A percentile compares a stretch with the other conserved stretches of the same genome.
These are phyloP conservation scores for Meandrusa payeni DNA, from an alignment of 2,888 invertebrate genomes.

Conservation along the genomic window DNA sequence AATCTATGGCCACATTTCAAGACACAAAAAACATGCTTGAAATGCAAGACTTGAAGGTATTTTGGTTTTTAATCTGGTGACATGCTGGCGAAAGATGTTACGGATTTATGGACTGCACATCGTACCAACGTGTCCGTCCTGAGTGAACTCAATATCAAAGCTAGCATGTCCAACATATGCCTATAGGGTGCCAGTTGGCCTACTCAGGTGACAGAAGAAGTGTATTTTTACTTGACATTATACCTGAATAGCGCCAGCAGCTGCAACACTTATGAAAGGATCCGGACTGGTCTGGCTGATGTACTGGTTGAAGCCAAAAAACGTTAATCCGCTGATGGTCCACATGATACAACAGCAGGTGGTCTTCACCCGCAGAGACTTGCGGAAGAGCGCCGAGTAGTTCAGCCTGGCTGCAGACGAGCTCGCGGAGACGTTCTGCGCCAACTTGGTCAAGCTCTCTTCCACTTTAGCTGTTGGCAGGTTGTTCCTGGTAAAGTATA, in stretches of 20 bases:
- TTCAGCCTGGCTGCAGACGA: constrained; percentile 61
- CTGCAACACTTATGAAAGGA: constrained; percentile 89
- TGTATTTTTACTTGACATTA: too few species aligned
- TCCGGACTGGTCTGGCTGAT: constrained; percentile 89
- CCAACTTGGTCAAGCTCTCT: constrained; percentile 57
- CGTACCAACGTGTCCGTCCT: too few species aligned
- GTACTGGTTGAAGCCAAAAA: constrained; percentile 92
- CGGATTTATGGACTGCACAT: too few species aligned
- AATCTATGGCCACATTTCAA: too few species aligned
- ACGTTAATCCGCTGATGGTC: constrained; percentile 91
- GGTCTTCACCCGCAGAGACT: constrained; percentile 83
- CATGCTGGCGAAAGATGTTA: too few species aligned
- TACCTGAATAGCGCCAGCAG: constrained; percentile 76
- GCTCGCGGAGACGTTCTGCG: constrained; percentile 42
- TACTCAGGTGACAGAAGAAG: too few species aligned
- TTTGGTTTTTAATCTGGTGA: too few species aligned
- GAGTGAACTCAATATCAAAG: too few species aligned
- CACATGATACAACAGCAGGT: constrained; percentile 85
- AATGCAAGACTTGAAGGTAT: too few species aligned
- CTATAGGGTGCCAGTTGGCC: too few species aligned
- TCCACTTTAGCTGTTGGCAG: constrained; percentile 69
- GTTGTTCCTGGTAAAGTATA: constrained; percentile 67
- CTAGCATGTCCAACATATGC: too few species aligned
- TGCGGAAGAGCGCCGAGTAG: constrained; percentile 83
- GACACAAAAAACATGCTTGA: too few species aligned